Percentiles rank a stretch among this genome's conserved stretches.
Conservation (phyloP, 1,140 invertebrate genomes). For the Gonatopus flavifemur region DNA sequence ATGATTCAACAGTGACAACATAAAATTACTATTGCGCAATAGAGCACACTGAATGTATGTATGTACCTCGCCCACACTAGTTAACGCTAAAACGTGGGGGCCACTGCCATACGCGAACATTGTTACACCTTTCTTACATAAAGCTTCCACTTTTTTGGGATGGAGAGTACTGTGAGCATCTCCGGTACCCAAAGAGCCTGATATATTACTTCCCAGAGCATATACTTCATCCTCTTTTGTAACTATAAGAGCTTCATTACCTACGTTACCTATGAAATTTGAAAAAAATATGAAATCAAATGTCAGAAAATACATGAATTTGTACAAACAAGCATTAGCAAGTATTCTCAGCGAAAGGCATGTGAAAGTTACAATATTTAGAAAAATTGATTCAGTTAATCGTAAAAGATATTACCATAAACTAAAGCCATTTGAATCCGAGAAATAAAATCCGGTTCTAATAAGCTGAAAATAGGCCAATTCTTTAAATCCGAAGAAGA, state of each 20-base stretch:
- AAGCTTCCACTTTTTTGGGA: conserved; percentile 62
- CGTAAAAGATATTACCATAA: conserved; percentile 59
- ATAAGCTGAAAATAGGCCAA: conserved; percentile 66
- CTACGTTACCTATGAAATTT: conserved; percentile 59
- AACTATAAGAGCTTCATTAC: conserved; percentile 68
- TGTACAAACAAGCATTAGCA: neutral
- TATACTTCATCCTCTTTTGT: conserved; percentile 67
- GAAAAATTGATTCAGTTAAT: no score
- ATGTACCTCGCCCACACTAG: conserved; percentile 60
- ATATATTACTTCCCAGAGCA: conserved; percentile 64
- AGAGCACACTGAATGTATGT: conserved; percentile 5
- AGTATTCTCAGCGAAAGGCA: no score
- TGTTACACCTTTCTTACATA: conserved; percentile 65
- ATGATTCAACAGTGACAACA: neutral
- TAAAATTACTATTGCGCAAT: neutral
- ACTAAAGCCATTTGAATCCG: conserved; percentile 64
- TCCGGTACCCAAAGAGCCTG: conserved; percentile 66
- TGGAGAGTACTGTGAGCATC: conserved; percentile 61
- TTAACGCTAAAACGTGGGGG: conserved; percentile 67
- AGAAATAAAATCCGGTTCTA: conserved; percentile 59
- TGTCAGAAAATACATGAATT: neutral
- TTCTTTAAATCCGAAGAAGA: conserved; percentile 57
- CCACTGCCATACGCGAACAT: conserved; percentile 69
- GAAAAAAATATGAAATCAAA: no score
- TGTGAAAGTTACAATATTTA: no score